Evolutionary conservation across 2,797 vertebrate genomes (phyloP).

Genomic region (Vultur gryphus): DNA sequence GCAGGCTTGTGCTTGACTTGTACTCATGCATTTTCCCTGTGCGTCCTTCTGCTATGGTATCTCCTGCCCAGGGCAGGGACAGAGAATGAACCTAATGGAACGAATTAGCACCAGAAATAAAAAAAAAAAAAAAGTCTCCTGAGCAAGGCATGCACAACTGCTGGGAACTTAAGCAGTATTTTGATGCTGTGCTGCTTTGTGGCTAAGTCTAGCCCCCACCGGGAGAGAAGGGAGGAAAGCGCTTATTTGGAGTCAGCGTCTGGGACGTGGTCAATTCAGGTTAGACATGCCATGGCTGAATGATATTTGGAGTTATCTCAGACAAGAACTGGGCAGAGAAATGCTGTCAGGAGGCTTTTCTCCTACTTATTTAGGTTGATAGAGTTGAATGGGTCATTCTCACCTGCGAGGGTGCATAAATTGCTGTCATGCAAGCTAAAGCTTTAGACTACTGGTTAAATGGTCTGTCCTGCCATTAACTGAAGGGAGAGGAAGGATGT

Average conservation of each 20-base stretch:
- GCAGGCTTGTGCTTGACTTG: background rate
- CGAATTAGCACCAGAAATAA: background rate
- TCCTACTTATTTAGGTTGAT: background rate
- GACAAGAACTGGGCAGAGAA: background rate
- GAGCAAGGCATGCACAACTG: background rate
- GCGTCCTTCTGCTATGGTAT: background rate
- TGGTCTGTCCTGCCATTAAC: background rate
- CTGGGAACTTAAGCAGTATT: background rate
- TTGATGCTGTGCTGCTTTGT: background rate
- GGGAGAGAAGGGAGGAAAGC: background rate
- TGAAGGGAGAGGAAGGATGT: background rate
- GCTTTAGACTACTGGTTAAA: background rate
- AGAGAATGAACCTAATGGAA: background rate
- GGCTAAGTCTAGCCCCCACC: background rate
- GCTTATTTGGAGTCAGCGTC: background rate
- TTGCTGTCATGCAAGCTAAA: background rate
- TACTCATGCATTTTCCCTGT: background rate
- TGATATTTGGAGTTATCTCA: background rate
- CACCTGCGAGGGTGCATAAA: constrained; percentile 31
- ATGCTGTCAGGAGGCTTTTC: background rate
- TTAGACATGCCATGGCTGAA: background rate
- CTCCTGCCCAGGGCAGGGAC: background rate
- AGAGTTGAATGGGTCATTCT: constrained; percentile 14
- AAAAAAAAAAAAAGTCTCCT: background rate
- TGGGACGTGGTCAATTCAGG: background rate